Evolutionary conservation across 2,113 vertebrate genomes (phyloP).

Genomic region (Aramus guarauna): DNA sequence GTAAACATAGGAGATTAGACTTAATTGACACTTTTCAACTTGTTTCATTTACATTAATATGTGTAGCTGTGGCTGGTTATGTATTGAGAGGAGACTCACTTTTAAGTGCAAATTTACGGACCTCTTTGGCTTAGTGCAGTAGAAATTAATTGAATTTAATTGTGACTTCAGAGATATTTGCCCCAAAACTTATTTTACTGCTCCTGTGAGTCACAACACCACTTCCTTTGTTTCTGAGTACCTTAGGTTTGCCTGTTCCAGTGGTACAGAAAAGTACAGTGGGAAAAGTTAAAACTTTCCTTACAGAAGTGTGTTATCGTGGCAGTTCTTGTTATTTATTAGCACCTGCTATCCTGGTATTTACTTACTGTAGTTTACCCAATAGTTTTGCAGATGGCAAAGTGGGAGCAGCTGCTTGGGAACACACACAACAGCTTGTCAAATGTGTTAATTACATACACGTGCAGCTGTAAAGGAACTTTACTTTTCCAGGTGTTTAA

Average conservation of each 20-base stretch:
- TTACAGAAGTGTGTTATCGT: background rate
- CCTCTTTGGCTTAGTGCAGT: background rate
- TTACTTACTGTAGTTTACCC: constrained; percentile 56
- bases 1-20: background rate
- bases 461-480: constrained; percentile 34
- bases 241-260: background rate
- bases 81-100: background rate
- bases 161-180: background rate
- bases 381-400: constrained; percentile 54
- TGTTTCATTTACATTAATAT: background rate
- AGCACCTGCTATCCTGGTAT: constrained; percentile 64
- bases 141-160: background rate
- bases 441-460: constrained; percentile 43
- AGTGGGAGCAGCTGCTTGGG: constrained; percentile 60
- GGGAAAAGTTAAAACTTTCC: background rate
- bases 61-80: background rate
- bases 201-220: background rate
- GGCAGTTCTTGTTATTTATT: constrained; percentile 24
- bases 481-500: constrained; percentile 39
- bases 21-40: background rate
- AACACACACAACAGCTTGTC: constrained; percentile 51
- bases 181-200: background rate
- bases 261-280: background rate
- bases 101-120: background rate
- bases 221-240: background rate